Percentiles rank a stretch among this genome's conserved stretches.
Conservation (phyloP, 2,888 invertebrate species). For the Aphodius sticticus region DNA sequence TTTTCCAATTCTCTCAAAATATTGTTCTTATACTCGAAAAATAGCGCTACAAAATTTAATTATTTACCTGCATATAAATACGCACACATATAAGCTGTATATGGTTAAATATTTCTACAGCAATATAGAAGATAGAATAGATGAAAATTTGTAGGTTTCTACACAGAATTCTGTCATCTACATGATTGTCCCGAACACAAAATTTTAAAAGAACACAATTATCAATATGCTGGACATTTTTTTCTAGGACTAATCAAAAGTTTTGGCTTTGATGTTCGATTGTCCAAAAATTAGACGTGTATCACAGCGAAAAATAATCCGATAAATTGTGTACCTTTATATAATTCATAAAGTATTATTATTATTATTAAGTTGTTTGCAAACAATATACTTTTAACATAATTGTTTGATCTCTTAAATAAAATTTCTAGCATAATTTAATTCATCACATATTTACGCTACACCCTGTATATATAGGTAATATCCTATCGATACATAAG, state of each 20-base stretch:
- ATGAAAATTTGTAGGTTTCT: neutral
- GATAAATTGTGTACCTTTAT: too few relatives aligned
- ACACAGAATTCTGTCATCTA: neutral
- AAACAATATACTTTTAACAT: neutral
- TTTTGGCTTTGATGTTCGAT: neutral
- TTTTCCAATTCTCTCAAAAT: too few relatives aligned
- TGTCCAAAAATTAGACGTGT: neutral
- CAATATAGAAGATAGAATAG: neutral
- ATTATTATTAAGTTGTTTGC: neutral
- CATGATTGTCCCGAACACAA: neutral
- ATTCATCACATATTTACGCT: neutral
- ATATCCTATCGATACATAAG: neutral
- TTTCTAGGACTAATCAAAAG: neutral
- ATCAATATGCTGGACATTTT: neutral
- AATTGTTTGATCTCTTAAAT: neutral
- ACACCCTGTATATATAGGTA: constrained; percentile 4
- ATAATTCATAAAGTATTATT: too few relatives aligned
- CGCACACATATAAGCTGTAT: neutral
- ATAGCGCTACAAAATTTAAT: neutral
- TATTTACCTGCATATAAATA: neutral
- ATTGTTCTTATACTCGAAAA: neutral
- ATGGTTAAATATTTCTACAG: neutral
- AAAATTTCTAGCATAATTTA: too few relatives aligned
- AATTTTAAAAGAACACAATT: neutral
- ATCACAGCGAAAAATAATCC: neutral